phyloP scores from a whole-genome alignment of 2,888 invertebrate species.

The Melolontha melolontha region DNA sequence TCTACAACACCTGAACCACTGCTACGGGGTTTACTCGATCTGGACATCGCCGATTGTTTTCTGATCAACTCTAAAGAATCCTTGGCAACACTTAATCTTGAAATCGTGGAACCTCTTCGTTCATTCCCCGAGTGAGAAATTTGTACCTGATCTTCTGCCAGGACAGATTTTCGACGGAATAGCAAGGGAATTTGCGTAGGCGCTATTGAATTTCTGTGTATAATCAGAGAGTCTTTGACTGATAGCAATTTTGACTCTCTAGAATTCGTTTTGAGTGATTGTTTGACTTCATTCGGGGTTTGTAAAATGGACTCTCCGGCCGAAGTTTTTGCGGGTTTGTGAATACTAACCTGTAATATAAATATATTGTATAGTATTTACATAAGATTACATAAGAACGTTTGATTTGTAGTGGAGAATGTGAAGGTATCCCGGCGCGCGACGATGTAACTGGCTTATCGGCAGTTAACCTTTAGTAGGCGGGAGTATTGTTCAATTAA shows the following conservation, averaged over 20 bases:
- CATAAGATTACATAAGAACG: no score
- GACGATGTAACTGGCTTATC: no score
- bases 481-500: no score
- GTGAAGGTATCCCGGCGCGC: no score
- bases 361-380: no score
- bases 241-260: constrained; percentile 34
- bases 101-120: constrained; percentile 19
- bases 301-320: constrained; percentile 13
- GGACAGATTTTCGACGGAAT: neutral
- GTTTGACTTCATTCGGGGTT: neutral
- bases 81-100: constrained; percentile 43
- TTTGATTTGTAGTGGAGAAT: no score
- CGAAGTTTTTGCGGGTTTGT: constrained; percentile 11
- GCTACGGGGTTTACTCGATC: neutral
- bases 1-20: neutral
- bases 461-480: no score
- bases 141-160: neutral
- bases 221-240: constrained; percentile 40
- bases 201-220: constrained; percentile 38
- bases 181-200: neutral
- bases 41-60: constrained; percentile 40
- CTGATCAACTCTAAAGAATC: constrained; percentile 47
- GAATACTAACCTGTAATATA: constrained; percentile 1
- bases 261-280: constrained; percentile 14
- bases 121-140: neutral